Evolutionary conservation across 2,797 vertebrate species (phyloP).

Genomic region (Leptoclinus maculatus): DNA sequence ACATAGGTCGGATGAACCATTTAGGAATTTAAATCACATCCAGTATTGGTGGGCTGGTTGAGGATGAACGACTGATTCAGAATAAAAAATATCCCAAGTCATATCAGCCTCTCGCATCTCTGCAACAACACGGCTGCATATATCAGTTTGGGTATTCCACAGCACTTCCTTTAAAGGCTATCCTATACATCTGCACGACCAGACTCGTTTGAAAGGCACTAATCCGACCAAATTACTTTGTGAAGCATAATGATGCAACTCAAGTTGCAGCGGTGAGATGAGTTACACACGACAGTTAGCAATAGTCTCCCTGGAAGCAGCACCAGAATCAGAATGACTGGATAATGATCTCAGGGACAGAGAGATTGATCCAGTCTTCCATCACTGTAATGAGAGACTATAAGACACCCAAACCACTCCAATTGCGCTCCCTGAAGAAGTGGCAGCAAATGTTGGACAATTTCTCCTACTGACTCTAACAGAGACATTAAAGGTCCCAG

Average conservation of each 20-base stretch:
- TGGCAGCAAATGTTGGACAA: slow-evolving; percentile 33
- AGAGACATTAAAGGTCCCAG: slow-evolving; percentile 29
- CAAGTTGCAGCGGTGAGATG: slow-evolving; percentile 43
- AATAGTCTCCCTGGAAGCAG: slow-evolving; percentile 38
- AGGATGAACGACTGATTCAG: slow-evolving; percentile 34
- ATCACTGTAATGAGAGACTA: slow-evolving; percentile 62
- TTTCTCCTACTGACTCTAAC: slow-evolving; percentile 31
- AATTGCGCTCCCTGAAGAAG: slow-evolving; percentile 49
- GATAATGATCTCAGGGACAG: slow-evolving; percentile 65
- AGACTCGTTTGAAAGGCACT: slow-evolving; percentile 39
- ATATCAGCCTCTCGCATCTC: slow-evolving; percentile 33
- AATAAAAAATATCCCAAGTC: slow-evolving; percentile 21
- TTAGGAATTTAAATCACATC: slow-evolving; percentile 33
- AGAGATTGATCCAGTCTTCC: slow-evolving; percentile 62
- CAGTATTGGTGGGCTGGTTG: slow-evolving; percentile 8
- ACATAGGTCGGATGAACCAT: slow-evolving; percentile 39
- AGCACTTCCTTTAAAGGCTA: slow-evolving; percentile 46
- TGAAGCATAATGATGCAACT: slow-evolving; percentile 50
- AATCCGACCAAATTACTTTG: slow-evolving; percentile 55
- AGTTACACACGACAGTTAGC: slow-evolving; percentile 34
- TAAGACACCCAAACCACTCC: slow-evolving; percentile 46
- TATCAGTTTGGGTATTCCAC: slow-evolving; percentile 48
- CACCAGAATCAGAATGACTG: slow-evolving; percentile 56
- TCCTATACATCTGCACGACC: slow-evolving; percentile 10
- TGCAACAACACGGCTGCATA: slow-evolving; percentile 33